Evolutionary conservation across 2,888 invertebrate genomes (phyloP), one percentile per base, ranked within the genome.

Genomic region (Coelinius sp.): DNA sequence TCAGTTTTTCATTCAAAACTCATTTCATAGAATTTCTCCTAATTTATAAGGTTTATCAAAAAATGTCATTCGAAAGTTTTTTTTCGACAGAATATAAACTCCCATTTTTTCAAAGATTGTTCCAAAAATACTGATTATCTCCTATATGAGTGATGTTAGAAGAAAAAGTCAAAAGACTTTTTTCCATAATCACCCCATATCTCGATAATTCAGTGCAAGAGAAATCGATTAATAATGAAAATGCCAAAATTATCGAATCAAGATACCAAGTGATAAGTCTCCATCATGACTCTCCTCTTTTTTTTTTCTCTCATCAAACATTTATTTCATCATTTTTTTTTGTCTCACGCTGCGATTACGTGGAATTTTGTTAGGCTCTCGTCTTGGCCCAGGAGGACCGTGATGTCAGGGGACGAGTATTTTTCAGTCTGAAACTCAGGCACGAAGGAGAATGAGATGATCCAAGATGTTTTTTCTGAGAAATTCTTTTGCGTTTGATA

Each of bases 381-480:
- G n/a, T 22, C 17, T 62, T 14, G 22, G 17, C n/a, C n/a, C n/a
- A 12, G 12, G 46, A 41, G 46, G 38, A 56, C 20, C 56, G 52
- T 73, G 68, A 75, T 71, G 73, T 73, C 75, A 71, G 70, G 53
- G 70, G 70, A 73, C 73, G 73, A 73, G 72, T 68, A 73, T 73
- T 75, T 68, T 44, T 24, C 41, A 44, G n/a, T 3, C 38, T 63
- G 41, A 38, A 63, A 63, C 12, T 63, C 63, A 63, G 63, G 6
- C 63, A 63, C 63, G 38, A 63, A 22, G 53, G n/a, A 56, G 41
- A 38, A 20, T 20, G 38, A 62, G 62, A 38, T 8, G 41, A 41
- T 8, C 24, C 20, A 31, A 38, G 14, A 35, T 59, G 24, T 63
- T 38, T 41, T n/a, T 41, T 38, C 63, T 22, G 8, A 4, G 20